Conservation (phyloP, 2,888 invertebrate species). For the Eudemis profundana region DNA sequence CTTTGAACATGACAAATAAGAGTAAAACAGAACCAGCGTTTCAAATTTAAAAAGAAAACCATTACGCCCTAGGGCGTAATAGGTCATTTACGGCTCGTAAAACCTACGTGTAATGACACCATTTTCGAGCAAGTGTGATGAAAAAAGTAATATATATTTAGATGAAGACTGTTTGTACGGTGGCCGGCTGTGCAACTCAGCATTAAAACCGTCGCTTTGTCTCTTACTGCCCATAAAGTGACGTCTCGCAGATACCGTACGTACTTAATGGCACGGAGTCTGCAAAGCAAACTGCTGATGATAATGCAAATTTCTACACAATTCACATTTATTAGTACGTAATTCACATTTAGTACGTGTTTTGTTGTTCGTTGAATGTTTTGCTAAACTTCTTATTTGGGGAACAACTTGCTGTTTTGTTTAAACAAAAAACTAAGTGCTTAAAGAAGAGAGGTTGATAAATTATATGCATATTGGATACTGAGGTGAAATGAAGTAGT, state of each 20-base stretch:
- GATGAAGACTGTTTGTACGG: slow-evolving; percentile 10
- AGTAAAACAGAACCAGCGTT: too few relatives aligned
- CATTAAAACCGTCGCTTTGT: slow-evolving; percentile 51
- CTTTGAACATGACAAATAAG: too few relatives aligned
- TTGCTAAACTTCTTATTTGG: slow-evolving; percentile 7
- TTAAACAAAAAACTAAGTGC: background rate
- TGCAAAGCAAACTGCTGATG: slow-evolving; percentile 49
- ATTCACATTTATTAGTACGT: slow-evolving; percentile 37
- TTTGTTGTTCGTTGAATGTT: slow-evolving; percentile 15
- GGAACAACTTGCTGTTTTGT: slow-evolving; percentile 5
- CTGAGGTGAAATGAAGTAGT: too few relatives aligned
- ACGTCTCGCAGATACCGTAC: slow-evolving; percentile 72
- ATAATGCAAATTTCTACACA: slow-evolving; percentile 45
- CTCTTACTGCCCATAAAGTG: slow-evolving; percentile 66
- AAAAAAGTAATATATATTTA: too few relatives aligned
- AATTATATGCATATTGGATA: too few relatives aligned
- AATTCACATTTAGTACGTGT: slow-evolving; percentile 22
- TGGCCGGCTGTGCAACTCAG: slow-evolving; percentile 20
- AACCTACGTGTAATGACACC: too few relatives aligned
- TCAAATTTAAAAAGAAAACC: too few relatives aligned
- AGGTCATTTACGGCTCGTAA: too few relatives aligned
- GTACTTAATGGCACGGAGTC: slow-evolving; percentile 48
- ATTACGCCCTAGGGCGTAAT: too few relatives aligned
- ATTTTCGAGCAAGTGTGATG: too few relatives aligned
- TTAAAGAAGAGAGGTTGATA: background rate